Evolutionary conservation across 2,113 vertebrate species (phyloP).

Genomic region (Mustelus asterias): DNA sequence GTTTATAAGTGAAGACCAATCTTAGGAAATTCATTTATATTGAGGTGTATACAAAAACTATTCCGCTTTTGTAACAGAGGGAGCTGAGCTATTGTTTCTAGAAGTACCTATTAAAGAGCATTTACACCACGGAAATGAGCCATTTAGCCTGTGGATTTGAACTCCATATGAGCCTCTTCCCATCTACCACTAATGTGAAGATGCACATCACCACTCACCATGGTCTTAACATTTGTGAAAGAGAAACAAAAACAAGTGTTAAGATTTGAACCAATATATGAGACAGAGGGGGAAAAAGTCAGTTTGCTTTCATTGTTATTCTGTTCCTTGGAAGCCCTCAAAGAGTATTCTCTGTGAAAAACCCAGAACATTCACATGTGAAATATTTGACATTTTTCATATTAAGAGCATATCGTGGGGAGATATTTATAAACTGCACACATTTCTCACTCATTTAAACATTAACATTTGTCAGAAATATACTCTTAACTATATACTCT

Average conservation of each 20-base stretch:
- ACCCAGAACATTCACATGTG: not conserved
- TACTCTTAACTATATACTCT: not conserved
- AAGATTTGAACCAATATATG: not conserved
- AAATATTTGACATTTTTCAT: not conserved
- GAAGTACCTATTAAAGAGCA: not conserved
- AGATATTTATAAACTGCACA: not conserved
- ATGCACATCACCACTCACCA: too few relatives aligned
- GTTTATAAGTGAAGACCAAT: not conserved
- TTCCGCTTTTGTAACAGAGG: not conserved
- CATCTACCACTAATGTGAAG: not conserved
- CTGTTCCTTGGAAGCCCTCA: not conserved
- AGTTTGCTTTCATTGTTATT: not conserved
- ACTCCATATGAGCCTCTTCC: not conserved
- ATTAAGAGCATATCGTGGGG: not conserved
- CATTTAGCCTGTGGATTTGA: not conserved
- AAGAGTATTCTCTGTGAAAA: not conserved
- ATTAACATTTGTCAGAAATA: not conserved
- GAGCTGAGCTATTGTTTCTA: not conserved
- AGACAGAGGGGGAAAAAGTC: not conserved
- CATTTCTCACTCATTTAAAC: not conserved
- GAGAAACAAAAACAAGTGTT: not conserved
- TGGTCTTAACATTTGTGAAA: not conserved
- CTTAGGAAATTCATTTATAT: not conserved
- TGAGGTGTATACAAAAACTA: not conserved
- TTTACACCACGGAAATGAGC: too few relatives aligned